These are phyloP conservation scores for Sebastes glaucus DNA, from an alignment of 2,797 vertebrate species.

Conservation along the genomic window DNA sequence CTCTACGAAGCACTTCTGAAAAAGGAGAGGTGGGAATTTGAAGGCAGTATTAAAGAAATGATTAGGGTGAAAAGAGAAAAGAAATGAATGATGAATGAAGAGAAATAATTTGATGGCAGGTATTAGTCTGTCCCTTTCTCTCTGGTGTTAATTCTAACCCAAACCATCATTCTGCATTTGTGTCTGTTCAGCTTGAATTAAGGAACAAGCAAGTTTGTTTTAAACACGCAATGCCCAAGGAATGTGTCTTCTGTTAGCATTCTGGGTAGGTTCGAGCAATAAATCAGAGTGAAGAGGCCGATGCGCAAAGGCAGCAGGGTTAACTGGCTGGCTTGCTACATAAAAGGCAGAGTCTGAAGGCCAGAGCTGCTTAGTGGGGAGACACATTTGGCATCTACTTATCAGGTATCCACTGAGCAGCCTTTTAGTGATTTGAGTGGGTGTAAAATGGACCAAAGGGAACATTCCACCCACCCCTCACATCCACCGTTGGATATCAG, in stretches of 20 bases:
- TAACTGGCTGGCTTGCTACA: constrained; percentile 39
- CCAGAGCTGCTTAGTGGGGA: constrained; percentile 40
- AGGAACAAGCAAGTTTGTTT: neutral
- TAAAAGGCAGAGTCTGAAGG: constrained; percentile 51
- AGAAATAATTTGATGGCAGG: constrained; percentile 4
- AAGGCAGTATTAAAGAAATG: constrained; percentile 14
- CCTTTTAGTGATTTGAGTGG: constrained; percentile 41
- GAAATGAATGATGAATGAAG: constrained; percentile 6
- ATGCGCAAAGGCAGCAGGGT: constrained; percentile 21
- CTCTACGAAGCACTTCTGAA: constrained; percentile 15
- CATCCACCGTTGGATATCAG: neutral
- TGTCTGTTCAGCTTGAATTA: neutral
- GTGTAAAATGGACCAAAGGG: constrained; percentile 35
- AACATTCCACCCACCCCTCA: constrained; percentile 25
- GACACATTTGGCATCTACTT: constrained; percentile 50
- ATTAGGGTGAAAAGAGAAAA: neutral
- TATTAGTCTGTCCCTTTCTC: neutral
- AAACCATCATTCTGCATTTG: neutral
- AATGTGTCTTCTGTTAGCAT: constrained; percentile 11
- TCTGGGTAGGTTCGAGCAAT: neutral
- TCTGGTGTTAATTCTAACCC: neutral
- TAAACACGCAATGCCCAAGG: neutral
- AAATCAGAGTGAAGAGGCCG: constrained; percentile 42
- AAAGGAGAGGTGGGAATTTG: constrained; percentile 22
- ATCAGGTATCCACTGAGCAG: constrained; percentile 51